Base-by-base conservation (phyloP, 53 echinoderm and acorn worm genomes). In the Temnopleurus reevesii region DNA sequence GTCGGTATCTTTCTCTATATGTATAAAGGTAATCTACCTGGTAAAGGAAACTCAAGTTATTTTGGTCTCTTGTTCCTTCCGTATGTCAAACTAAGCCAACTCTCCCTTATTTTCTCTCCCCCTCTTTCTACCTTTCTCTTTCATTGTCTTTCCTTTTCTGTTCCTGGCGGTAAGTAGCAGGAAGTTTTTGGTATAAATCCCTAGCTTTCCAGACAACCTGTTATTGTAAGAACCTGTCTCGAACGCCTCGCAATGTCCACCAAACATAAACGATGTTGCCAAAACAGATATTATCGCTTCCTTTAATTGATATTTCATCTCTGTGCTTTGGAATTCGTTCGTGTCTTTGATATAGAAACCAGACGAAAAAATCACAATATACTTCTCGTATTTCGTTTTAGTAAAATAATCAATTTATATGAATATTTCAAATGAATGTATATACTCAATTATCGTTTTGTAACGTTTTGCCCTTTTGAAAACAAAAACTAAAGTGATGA, bases 161-260 rank as follows among this genome's bases (percentile, higher is more conserved):
- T 13, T 64, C 17, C 27, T 64, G 71, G 8, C 21, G 41, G 34
- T 41, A 71, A 83, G 55, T 35, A 36, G 51, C 83, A 53, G 83
- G 83, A 83, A 83, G 83, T 83, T 83, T 54, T 83, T 83, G 83
- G 83, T 55, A 83, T 55, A 55, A 83, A 83, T 55, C 55, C 82
- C 56, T 17, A 35, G 83, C 83, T 55, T 55, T 21, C 34, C 83
- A 83, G 83, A 83, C 83, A 83, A 55, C 83, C 83, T 83, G 83
- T 83, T 83, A 83, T 83, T 30, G 19, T 55, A 83, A 26, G 35
- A 28, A 79, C 29, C 79, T 49, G 46, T 79, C 79, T 79, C 49
- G 28, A 79, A 47, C 79, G 79, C 79, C 41, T 71, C 7, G 34
- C 21, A 8, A 41, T 71, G n/a, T n/a, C 45, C 47, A 2, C 49